Evolutionary conservation across 2,888 invertebrate species (phyloP), one percentile per base, ranked within the genome.

Genomic region (Apodemia duryi): DNA sequence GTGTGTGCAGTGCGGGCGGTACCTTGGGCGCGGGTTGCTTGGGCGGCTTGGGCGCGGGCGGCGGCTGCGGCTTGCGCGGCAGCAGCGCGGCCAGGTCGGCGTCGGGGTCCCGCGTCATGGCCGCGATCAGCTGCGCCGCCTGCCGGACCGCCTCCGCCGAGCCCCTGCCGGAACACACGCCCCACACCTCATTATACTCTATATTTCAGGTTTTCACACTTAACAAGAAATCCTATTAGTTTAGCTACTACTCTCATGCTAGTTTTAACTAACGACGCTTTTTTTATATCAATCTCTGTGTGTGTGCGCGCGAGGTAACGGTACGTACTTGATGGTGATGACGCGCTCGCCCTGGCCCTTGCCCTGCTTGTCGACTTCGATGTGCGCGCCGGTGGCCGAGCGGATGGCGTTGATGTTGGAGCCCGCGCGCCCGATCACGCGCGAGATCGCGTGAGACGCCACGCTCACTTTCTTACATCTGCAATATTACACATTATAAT

Each of bases 381-480:
- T 99, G 83, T 98, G 98, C 6, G 99, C 99, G 68, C 98, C 98
- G 43, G 99, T 99, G 64, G 98, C 97, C 66, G 97, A 97, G 67
- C 99, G 94, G 81, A 99, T 99, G 11, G 99, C 98, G 91, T 99
- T 99, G 78, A 99, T 99, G 88, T 99, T 99, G 90, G 96, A 97
- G 63, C 99, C 99, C 43, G 97, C 98, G 75, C 99, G 95, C 0
- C 99, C 99, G 79, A 99, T 99, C 64, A 99, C 98, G 65, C 99
- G 94, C 68, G 98, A 98, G 69, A 99, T 99, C 61, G 98, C 98
- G 84, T 96, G 96, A 35, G 98, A 95, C 65, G 98, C 98, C 68
- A 99, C 98, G 21, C 96, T 96, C 61, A 99, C 97, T 88, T 98
- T 98, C 91, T 98, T 98, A 73, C 96, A 95, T 13, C 96, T 95